Evolutionary conservation across 35 echinoderm and acorn worm species (phyloP), one percentile per base, ranked within the genome.

Genomic region (Anneissia japonica): DNA sequence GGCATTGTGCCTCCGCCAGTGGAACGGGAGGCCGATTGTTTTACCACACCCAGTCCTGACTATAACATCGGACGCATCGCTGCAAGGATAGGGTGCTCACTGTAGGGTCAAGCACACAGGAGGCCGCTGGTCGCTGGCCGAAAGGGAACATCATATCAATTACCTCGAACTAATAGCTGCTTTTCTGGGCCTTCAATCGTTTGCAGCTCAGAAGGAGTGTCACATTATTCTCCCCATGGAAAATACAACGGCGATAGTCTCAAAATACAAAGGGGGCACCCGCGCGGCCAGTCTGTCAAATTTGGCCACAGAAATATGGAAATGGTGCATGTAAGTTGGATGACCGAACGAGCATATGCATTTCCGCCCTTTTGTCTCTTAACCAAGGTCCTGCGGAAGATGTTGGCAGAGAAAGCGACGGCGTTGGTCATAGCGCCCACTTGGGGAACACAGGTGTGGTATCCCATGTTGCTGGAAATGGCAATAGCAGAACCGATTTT

Each of bases 261-360:
- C 73, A 7, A 88, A 81, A 28, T 39, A 81, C 76, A 81, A 81
- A 35, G 86, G 86, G 41, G 77, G 86, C 3, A 88, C 77, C 11
- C 77, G 81, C 34, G 34, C 77, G 4, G 31, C 32, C n/a, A 81
- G 13, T 3, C 76, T 77, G n/a, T 35, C 32, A 14, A 11, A 77
- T 34, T 12, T 77, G 6, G 79, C 90, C 2, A 77, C 82, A 34
- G 31, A 37, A 41, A 17, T 91, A 23, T 87, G 77, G 90, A 31
- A 80, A 34, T 91, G 90, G 90, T 91, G 90, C 38, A 39, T 82
- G 19, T 86, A 38, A 4, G 6, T 7, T 86, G 84, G 73, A 55
- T 35, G 34, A 31, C 14, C 36, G 30, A 75, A 32, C 33, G 3
- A 1, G 26, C 6, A 3, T 39, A 76, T 39, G 32, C 35, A 30